Percentiles rank a stretch among this genome's conserved stretches.
Conservation (phyloP, 1,140 invertebrate genomes). For the Pseudomyrmex flavicornis region DNA sequence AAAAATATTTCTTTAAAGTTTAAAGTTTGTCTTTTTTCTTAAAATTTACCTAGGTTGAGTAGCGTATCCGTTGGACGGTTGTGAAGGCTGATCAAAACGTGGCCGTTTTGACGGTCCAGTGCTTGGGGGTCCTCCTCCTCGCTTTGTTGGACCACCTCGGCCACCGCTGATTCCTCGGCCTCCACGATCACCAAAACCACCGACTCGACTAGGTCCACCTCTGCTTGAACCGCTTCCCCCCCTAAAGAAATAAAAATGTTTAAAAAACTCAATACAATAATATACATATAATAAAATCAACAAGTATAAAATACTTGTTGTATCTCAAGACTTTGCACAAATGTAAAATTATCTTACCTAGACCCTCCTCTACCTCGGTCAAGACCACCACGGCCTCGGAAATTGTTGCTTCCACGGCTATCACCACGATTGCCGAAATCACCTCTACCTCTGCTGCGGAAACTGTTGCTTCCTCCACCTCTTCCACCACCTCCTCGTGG, state of each 20-base stretch:
- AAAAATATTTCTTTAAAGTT: too few species aligned
- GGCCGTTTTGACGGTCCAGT: slow-evolving; percentile 83
- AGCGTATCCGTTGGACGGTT: slow-evolving; percentile 82
- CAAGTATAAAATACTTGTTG: too few species aligned
- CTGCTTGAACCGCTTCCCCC: slow-evolving; percentile 76
- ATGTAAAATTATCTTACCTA: slow-evolving; percentile 70
- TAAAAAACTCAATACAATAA: background rate
- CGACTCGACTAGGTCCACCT: slow-evolving; percentile 77
- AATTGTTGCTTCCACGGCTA: slow-evolving; percentile 72
- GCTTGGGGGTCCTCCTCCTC: slow-evolving; percentile 82
- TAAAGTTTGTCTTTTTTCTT: too few species aligned
- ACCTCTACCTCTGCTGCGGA: slow-evolving; percentile 76
- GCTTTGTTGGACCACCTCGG: slow-evolving; percentile 80
- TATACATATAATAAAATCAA: background rate
- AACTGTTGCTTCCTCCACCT: slow-evolving; percentile 79
- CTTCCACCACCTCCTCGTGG: slow-evolving; percentile 78
- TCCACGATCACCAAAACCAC: slow-evolving; percentile 79
- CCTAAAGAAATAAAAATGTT: slow-evolving; percentile 58
- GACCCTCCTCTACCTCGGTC: slow-evolving; percentile 80
- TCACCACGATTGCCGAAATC: slow-evolving; percentile 75
- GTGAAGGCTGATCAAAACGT: slow-evolving; percentile 81
- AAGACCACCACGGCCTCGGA: slow-evolving; percentile 78
- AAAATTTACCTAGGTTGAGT: slow-evolving; percentile 75
- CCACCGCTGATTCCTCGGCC: slow-evolving; percentile 75
- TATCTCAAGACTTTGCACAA: background rate